Evolutionary conservation across 2,113 vertebrate species (phyloP).

Genomic region (Hippocampus guttulatus): DNA sequence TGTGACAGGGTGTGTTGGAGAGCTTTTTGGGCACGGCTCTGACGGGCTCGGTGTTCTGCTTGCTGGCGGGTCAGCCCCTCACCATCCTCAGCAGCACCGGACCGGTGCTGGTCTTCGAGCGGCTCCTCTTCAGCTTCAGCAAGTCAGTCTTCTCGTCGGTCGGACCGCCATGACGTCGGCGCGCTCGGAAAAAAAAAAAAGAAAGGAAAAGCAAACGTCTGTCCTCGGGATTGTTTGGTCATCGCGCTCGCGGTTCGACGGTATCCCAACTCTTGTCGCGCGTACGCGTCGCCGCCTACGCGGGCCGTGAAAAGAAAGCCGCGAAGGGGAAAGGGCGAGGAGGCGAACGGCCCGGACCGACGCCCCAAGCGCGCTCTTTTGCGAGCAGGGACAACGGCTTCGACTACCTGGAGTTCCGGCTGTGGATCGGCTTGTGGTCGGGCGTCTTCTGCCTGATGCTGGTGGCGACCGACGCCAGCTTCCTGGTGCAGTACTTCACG

Average conservation of each 20-base stretch:
- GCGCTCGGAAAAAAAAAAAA: no score
- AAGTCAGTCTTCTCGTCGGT: conserved; percentile 69
- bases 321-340: no score
- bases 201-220: no score
- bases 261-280: no score
- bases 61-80: conserved; percentile 91
- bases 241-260: no score
- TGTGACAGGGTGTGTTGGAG: conserved; percentile 87
- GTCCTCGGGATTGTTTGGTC: no score
- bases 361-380: no score
- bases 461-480: conserved; percentile 93
- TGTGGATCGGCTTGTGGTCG: conserved; percentile 98
- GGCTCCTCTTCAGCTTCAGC: conserved; percentile 96
- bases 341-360: no score
- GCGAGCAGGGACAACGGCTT: conserved; percentile 81
- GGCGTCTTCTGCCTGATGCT: conserved; percentile 84
- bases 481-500: conserved; percentile 95
- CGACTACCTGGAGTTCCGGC: conserved; percentile 94
- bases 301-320: no score
- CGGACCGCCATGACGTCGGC: no score
- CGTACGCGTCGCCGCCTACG: no score
- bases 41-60: conserved; percentile 85
- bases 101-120: conserved; percentile 92
- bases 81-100: conserved; percentile 97
- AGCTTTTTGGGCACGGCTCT: conserved; percentile 95